Conservation (phyloP, 1,140 invertebrate genomes). For the Spodoptera litura region DNA sequence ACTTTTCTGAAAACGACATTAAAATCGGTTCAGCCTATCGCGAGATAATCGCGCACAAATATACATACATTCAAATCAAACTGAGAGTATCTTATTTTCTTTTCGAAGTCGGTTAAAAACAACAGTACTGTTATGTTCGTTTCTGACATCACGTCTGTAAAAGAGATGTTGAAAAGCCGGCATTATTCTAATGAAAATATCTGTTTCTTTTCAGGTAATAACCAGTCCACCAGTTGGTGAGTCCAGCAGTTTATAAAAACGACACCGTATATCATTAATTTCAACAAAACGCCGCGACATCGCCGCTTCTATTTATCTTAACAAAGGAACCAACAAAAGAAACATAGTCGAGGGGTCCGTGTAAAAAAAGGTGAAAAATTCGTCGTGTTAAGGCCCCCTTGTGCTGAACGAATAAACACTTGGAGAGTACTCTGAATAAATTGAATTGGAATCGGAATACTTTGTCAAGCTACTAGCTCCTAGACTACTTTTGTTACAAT, state of each 20-base stretch:
- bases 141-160: background rate
- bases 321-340: constrained; percentile 40
- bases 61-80: no score
- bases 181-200: constrained; percentile 24
- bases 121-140: no score
- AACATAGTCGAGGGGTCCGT: constrained; percentile 20
- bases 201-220: constrained; percentile 32
- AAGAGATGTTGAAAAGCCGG: background rate
- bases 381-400: constrained; percentile 29
- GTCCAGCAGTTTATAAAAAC: constrained; percentile 34
- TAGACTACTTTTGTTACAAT: constrained; percentile 40
- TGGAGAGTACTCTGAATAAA: constrained; percentile 56
- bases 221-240: constrained; percentile 20
- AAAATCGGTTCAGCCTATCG: no score
- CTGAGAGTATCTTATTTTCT: no score
- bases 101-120: no score
- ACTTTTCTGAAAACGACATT: no score
- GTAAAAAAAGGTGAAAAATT: constrained; percentile 46
- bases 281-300: constrained; percentile 19
- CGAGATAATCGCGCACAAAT: no score
- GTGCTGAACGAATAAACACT: constrained; percentile 50
- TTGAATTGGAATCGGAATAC: constrained; percentile 62
- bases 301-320: constrained; percentile 24
- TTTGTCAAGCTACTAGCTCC: constrained; percentile 41
- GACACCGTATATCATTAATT: constrained; percentile 36